Conservation (phyloP, 2,888 invertebrate genomes). For the Eretmocerus hayati region DNA sequence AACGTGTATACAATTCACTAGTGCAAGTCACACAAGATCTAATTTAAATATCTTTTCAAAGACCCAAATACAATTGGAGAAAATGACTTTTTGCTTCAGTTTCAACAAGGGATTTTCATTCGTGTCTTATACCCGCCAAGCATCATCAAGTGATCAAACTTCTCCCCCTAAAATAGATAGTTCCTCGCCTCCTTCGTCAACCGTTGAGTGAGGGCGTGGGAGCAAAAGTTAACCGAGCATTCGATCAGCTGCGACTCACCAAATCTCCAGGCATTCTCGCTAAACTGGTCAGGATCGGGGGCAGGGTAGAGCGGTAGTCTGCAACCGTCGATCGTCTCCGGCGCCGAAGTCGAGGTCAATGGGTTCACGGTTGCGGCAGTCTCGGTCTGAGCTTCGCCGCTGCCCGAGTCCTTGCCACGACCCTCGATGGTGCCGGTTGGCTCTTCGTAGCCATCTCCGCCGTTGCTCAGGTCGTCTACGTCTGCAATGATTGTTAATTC, state of each 20-base stretch:
- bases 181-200: too few relatives aligned
- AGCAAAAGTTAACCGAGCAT: not conserved
- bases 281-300: conserved; percentile 48
- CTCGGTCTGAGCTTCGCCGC: conserved; percentile 23
- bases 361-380: conserved; percentile 31
- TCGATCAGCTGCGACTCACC: conserved; percentile 44
- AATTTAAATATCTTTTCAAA: too few relatives aligned
- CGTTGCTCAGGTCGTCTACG: conserved; percentile 17
- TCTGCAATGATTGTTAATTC: conserved; percentile 5
- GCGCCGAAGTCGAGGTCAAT: conserved; percentile 20
- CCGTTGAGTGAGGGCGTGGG: too few relatives aligned
- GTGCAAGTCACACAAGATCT: too few relatives aligned
- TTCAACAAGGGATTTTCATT: too few relatives aligned
- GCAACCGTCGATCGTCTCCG: conserved; percentile 43
- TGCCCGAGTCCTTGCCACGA: not conserved
- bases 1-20: too few relatives aligned
- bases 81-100: too few relatives aligned
- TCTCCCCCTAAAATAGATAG: too few relatives aligned
- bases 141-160: too few relatives aligned
- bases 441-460: conserved; percentile 6
- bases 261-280: conserved; percentile 56
- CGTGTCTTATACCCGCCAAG: too few relatives aligned
- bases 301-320: conserved; percentile 53
- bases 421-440: conserved; percentile 8
- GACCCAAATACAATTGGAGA: too few relatives aligned